Evolutionary conservation across 1,140 invertebrate species (phyloP), one percentile per base, ranked within the genome.

Genomic region (Zaprionus inermis): DNA sequence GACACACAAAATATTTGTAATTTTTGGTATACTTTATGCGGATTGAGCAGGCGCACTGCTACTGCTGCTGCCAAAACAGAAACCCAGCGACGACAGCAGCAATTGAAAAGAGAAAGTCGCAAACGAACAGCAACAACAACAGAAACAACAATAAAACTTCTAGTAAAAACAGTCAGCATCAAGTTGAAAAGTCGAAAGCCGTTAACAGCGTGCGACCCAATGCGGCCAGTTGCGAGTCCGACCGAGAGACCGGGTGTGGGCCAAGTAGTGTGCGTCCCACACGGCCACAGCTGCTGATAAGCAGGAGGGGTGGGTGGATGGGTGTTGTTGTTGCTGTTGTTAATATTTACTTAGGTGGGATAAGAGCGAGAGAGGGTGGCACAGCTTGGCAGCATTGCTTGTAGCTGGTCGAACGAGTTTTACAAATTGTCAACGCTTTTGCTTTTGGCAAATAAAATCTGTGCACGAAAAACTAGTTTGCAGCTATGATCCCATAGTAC

Each of bases 71-170:
- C 12, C 44, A 64, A 41, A 60, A 78, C 52, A 52, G 57, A 72
- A 69, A 73, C 44, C 57, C 38, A 44, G 9, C 28, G 52, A 72
- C 60, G 71, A 65, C 67, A 65, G 61, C 68, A 79, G 83, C 84
- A 89, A 90, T 89, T 89, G 85, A 84, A 89, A 89, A 84, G 84
- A 89, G 84, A 89, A 89, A 89, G 84, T 89, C 78, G 85, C 69
- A 72, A 84, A 76, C 73, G 24, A 63, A 54, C 67, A 76, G 71
- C n/a, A 61, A 66, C 56, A 68, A 32, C n/a, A 56, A 57, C 24
- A 66, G 63, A 63, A 65, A 59, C 75, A 76, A 70, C 44, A 49
- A 20, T 18, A 56, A 72, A 89, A 84, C 81, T 85, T 84, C 81
- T 90, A 76, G 75, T 66, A 60, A 36, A 34, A 11, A 67, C 36